A percentile compares a stretch with the other conserved stretches of the same genome.
Evolutionary conservation across 2,113 vertebrate genomes (phyloP).

Genomic region (Cathartes aura): DNA sequence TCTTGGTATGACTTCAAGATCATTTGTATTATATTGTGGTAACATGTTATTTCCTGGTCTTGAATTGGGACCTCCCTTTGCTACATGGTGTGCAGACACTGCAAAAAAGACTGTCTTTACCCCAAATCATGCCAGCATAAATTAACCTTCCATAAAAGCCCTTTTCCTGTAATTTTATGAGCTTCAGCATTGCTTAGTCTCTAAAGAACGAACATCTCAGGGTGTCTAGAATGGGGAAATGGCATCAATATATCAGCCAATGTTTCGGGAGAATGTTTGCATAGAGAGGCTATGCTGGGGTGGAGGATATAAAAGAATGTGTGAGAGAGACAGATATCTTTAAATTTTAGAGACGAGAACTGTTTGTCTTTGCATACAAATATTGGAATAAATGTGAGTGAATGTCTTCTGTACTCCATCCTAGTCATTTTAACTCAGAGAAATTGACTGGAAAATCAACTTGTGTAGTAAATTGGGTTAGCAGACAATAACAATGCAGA

Average conservation of each 20-base stretch:
- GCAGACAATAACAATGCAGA: constrained; percentile 20
- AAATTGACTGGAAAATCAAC: constrained; percentile 67
- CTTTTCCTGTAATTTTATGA: not conserved
- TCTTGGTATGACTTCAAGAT: not conserved
- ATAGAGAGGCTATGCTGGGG: not conserved
- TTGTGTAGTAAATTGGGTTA: not conserved
- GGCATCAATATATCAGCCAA: not conserved
- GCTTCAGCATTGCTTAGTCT: not conserved
- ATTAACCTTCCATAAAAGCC: not conserved
- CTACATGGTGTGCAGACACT: not conserved
- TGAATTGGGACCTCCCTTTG: not conserved
- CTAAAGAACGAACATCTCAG: not conserved
- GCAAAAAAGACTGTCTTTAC: not conserved
- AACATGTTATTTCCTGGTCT: not conserved
- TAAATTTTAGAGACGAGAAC: not conserved
- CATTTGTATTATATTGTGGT: not conserved
- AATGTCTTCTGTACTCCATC: not conserved
- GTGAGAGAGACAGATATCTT: not conserved
- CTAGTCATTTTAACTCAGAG: not conserved
- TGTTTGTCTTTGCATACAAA: not conserved
- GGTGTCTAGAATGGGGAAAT: not conserved
- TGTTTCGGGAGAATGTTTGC: not conserved
- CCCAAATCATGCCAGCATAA: not conserved
- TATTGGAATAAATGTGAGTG: not conserved
- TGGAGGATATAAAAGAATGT: not conserved